These are phyloP conservation scores for Cheilosia vernalis DNA, from an alignment of 2,888 invertebrate species.

Conservation along the genomic window DNA sequence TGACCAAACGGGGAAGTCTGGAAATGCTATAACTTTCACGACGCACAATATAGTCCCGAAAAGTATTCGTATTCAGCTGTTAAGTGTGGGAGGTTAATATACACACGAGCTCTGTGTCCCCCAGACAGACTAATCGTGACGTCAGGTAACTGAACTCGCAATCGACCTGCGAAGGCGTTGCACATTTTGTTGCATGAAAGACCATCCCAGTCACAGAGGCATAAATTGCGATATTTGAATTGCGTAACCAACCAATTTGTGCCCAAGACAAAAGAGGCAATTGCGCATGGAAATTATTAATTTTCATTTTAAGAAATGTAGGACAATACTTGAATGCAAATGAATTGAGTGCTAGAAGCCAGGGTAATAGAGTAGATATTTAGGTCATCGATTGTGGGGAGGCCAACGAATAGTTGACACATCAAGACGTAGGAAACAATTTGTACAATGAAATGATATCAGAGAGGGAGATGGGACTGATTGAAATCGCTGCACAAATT, in stretches of 20 bases:
- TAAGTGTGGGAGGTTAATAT: not conserved
- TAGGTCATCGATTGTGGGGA: no score
- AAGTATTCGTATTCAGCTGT: constrained; percentile 10
- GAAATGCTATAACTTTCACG: constrained; percentile 27
- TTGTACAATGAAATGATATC: no score
- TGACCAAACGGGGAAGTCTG: constrained; percentile 4
- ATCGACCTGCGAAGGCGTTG: constrained; percentile 2
- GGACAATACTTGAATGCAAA: constrained; percentile 4
- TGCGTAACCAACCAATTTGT: not conserved
- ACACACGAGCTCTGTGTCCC: not conserved
- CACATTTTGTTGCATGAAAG: not conserved
- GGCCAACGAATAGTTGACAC: no score
- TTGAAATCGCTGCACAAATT: no score
- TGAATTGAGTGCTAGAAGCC: not conserved
- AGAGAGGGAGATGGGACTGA: no score
- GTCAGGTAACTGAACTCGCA: not conserved
- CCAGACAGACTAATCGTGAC: constrained; percentile 19
- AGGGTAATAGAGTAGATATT: not conserved
- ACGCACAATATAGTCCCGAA: not conserved
- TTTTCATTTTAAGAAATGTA: not conserved
- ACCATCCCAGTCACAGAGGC: not conserved
- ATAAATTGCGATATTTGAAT: not conserved
- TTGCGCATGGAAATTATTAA: constrained; percentile 1
- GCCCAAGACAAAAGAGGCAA: not conserved
- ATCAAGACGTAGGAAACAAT: no score